A percentile compares a stretch with the other conserved stretches of the same genome.
phyloP scores from a whole-genome alignment of 1,140 invertebrate species.

The Pseudobourletiella spinata region DNA sequence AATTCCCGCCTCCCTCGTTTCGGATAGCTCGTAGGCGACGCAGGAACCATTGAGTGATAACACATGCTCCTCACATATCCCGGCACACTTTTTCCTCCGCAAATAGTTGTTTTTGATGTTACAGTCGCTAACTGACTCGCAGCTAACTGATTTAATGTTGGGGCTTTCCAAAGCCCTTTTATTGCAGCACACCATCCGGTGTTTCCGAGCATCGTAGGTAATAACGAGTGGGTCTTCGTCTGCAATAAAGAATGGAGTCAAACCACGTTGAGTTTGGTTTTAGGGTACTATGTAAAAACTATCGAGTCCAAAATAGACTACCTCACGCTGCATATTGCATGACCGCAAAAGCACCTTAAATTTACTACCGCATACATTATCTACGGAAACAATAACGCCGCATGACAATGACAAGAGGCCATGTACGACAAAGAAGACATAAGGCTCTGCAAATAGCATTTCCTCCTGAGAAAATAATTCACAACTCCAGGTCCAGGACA shows the following conservation, averaged over 20 bases:
- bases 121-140: constrained; percentile 12
- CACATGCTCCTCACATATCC: constrained; percentile 8
- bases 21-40: constrained; percentile 12
- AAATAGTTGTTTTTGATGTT: constrained; percentile 3
- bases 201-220: not conserved
- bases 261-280: not conserved
- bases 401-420: not conserved
- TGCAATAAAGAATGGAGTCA: too few species aligned
- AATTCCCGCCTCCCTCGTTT: constrained; percentile 11
- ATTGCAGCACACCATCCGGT: constrained; percentile 12
- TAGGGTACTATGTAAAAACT: not conserved
- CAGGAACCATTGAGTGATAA: constrained; percentile 4
- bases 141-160: constrained; percentile 6
- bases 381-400: not conserved
- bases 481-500: too few species aligned
- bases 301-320: too few species aligned
- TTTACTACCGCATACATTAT: too few species aligned
- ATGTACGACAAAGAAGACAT: not conserved
- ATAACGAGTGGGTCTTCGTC: not conserved
- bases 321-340: too few species aligned
- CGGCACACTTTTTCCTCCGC: constrained; percentile 10
- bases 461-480: too few species aligned
- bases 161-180: not conserved
- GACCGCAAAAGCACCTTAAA: too few species aligned
- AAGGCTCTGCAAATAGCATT: too few species aligned